Base-by-base conservation (phyloP, 2,888 invertebrate genomes). In the Muscina levida region DNA sequence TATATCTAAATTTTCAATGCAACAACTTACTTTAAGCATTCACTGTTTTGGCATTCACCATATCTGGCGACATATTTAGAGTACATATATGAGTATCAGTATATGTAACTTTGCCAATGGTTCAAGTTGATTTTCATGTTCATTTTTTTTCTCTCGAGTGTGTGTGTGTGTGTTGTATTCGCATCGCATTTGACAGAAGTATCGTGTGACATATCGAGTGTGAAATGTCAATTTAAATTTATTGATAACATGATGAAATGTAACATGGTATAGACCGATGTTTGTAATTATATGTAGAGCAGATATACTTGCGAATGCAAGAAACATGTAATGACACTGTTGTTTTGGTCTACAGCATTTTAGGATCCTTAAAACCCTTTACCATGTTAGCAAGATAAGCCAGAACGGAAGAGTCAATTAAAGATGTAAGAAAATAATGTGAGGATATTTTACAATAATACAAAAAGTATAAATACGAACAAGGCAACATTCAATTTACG, bases 141-240 rank as follows among this genome's bases (percentile, higher is more conserved):
- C 85, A 75, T 82, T 56, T 78, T 78, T 79, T 76, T 51, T 51
- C 11, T 22, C 17, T 2, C 4, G 8, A 19, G 17, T 19, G 5
- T 22, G 22, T 22, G 37, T 22, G 13, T 22, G 11, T 11, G 46
- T 68, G 13, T 53, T 26, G 53, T 66, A 44, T 57, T 56, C 51
- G 56, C 22, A 22, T 77, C 31, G 72, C 62, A 80, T 76, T 74
- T 81, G 83, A 81, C 78, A 83, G 83, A 84, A 86, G 85, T 89
- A 89, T 89, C 88, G 85, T 87, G 87, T 88, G 89, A 88, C 89
- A 88, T 88, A 88, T 88, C 88, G 86, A 88, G 89, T 88, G 88
- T 88, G 88, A 88, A 88, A 85, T 88, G 88, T 89, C 88, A 88
- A 87, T 88, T 87, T 88, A 86, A 88, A 88, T 88, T 89, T 88